Evolutionary conservation across 2,888 invertebrate genomes (phyloP), one percentile per base, ranked within the genome.

Genomic region (Eupeodes luniger): DNA sequence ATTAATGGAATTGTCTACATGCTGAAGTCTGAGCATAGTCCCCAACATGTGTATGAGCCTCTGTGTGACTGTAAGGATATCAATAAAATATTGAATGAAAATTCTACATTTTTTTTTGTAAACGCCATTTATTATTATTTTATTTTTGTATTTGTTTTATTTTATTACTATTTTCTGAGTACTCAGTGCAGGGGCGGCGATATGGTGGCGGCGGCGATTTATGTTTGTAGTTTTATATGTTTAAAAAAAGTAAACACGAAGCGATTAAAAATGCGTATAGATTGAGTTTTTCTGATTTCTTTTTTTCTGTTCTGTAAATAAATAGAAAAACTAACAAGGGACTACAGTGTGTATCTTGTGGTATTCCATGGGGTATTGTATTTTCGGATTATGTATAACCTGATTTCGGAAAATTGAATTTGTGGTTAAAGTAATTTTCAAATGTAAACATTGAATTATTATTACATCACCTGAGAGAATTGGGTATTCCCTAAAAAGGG

Each of bases 1-100:
- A 87, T 83, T 83, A 83, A 87, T 87, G 83, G 80, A 74, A 83
- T 74, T 83, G 87, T 83, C 86, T 83, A 75, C 86, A 70, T 19
- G 67, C 75, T 27, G 66, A 16, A 75, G 78, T 55, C 64, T 67
- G 47, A 59, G 53, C 57, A n/a, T 53, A 51, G 16, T 36, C 36
- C 53, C 16, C 36, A n/a, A 53, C 69, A 14, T 16, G 36, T 44
- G 61, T 27, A 27, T 27, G 27, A 27, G 27, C 27, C 27, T 16
- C 11, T 74, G 53, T 64, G 53, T 16, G 36, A 49, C 40, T 34
- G 40, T 51, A 51, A 62, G 70, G 59, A 79, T 76, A 79, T 86
- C 64, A 57, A 59, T 80, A 83, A 83, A 72, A 83, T 83, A 87
- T 87, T 83, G 55, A 83, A 87, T 82, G 47, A 80, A 72, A 83